These are phyloP conservation scores for Holacanthella duospinosa DNA, from an alignment of 2,888 invertebrate genomes.

Conservation along the genomic window DNA sequence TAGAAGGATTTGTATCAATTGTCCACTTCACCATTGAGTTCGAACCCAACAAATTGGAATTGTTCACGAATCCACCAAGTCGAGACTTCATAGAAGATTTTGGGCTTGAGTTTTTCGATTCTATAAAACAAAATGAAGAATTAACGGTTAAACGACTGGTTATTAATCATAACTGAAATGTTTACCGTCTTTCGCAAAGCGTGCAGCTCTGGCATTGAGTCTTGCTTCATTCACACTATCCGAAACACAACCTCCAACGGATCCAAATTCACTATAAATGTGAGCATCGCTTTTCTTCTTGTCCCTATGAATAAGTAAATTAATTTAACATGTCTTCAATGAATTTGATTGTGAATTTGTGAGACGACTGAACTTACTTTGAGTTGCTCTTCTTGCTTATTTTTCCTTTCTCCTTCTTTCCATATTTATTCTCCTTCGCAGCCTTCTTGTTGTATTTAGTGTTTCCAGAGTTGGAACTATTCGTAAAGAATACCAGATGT, in stretches of 20 bases:
- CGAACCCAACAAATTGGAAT: slow-evolving; percentile 6
- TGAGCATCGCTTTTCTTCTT: slow-evolving; percentile 31
- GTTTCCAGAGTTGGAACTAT: not conserved
- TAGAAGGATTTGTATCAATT: slow-evolving; percentile 27
- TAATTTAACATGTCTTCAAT: no score
- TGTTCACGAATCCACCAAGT: slow-evolving; percentile 33
- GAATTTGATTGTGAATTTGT: no score
- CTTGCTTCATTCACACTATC: slow-evolving; percentile 50
- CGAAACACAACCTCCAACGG: slow-evolving; percentile 33
- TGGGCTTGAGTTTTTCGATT: not conserved
- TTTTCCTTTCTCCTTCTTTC: slow-evolving; percentile 7
- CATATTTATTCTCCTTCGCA: slow-evolving; percentile 7
- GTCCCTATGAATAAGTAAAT: slow-evolving; percentile 16
- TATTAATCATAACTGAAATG: slow-evolving; percentile 7
- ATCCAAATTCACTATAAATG: slow-evolving; percentile 34
- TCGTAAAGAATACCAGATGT: not conserved
- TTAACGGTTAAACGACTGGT: no score
- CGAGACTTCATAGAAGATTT: slow-evolving; percentile 28
- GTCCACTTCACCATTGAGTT: slow-evolving; percentile 21
- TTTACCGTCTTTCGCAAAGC: slow-evolving; percentile 54
- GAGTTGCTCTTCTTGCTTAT: not conserved
- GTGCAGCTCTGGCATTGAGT: slow-evolving; percentile 76
- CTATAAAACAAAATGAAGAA: not conserved
- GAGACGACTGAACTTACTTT: not conserved
- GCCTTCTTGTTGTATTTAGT: slow-evolving; percentile 1